phyloP scores from a whole-genome alignment of 2,113 vertebrate genomes.

The Paramormyrops kingsleyae region DNA sequence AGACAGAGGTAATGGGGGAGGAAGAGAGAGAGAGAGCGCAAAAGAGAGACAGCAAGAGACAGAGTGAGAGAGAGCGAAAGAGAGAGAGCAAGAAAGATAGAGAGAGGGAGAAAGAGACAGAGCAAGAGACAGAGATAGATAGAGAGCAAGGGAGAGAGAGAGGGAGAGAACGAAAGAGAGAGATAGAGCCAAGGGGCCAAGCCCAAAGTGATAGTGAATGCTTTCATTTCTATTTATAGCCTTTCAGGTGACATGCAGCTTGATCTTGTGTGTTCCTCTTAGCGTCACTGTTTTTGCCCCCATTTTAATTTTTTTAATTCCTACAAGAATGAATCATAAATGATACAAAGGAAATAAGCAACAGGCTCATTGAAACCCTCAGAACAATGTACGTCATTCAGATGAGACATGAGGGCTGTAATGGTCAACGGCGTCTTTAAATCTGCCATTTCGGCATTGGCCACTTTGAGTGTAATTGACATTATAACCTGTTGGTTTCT shows the following conservation, averaged over 20 bases:
- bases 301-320: neutral
- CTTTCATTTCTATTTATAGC: slow-evolving; percentile 64
- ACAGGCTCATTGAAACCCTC: slow-evolving; percentile 25
- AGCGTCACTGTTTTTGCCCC: slow-evolving; percentile 51
- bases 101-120: no score
- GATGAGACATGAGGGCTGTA: neutral
- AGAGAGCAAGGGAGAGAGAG: slow-evolving; percentile 29
- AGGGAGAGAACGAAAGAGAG: slow-evolving; percentile 4
- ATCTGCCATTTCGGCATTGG: neutral
- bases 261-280: slow-evolving; percentile 54
- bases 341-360: slow-evolving; percentile 34
- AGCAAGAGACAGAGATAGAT: slow-evolving; percentile 15
- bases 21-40: slow-evolving; percentile 24
- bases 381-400: neutral
- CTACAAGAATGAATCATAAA: slow-evolving; percentile 40
- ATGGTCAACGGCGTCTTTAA: neutral
- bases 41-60: slow-evolving; percentile 50
- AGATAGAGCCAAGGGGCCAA: slow-evolving; percentile 44
- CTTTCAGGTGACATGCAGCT: slow-evolving; percentile 58
- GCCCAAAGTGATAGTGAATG: slow-evolving; percentile 54
- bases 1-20: neutral
- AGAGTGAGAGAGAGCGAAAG: slow-evolving; percentile 24
- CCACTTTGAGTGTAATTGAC: neutral
- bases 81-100: slow-evolving; percentile 21
- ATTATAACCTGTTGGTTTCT: neutral